Conservation (phyloP, 2,888 invertebrate genomes). For the Stenoptilia bipunctidactyla region DNA sequence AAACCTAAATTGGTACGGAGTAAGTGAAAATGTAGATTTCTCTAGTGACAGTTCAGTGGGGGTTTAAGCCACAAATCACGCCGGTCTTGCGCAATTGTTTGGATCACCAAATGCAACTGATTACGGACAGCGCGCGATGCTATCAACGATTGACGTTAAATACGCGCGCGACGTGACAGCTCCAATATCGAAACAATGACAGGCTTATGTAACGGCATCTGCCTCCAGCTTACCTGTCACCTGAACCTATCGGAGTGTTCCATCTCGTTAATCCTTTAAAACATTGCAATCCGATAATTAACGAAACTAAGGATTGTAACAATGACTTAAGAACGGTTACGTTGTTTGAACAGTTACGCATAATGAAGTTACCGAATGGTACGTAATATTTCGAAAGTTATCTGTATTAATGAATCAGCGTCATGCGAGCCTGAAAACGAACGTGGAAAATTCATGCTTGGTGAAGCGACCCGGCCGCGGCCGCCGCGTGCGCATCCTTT, state of each 20-base stretch:
- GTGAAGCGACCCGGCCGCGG: slow-evolving; percentile 41
- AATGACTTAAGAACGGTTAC: slow-evolving; percentile 23
- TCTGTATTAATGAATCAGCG: slow-evolving; percentile 45
- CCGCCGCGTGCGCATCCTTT: slow-evolving; percentile 15
- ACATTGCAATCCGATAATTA: neutral
- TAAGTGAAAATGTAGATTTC: neutral
- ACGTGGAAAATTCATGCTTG: slow-evolving; percentile 66
- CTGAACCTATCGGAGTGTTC: slow-evolving; percentile 6
- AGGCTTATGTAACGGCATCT: slow-evolving; percentile 58
- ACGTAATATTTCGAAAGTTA: slow-evolving; percentile 63
- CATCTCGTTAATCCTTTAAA: neutral
- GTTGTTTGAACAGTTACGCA: slow-evolving; percentile 46
- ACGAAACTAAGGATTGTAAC: slow-evolving; percentile 15
- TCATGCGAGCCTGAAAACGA: slow-evolving; percentile 63
- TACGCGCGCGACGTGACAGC: slow-evolving; percentile 60
- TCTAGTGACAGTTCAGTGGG: slow-evolving; percentile 15
- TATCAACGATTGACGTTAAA: slow-evolving; percentile 68
- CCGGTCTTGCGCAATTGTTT: slow-evolving; percentile 43
- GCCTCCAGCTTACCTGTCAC: slow-evolving; percentile 44
- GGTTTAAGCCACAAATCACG: slow-evolving; percentile 22
- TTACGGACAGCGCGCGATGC: slow-evolving; percentile 43
- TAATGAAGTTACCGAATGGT: slow-evolving; percentile 48
- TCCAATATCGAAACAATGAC: slow-evolving; percentile 65
- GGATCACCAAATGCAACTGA: slow-evolving; percentile 49
- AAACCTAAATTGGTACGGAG: neutral